These are phyloP conservation scores for Azemiops feae DNA, from an alignment of 2,113 vertebrate genomes.

Conservation along the genomic window DNA sequence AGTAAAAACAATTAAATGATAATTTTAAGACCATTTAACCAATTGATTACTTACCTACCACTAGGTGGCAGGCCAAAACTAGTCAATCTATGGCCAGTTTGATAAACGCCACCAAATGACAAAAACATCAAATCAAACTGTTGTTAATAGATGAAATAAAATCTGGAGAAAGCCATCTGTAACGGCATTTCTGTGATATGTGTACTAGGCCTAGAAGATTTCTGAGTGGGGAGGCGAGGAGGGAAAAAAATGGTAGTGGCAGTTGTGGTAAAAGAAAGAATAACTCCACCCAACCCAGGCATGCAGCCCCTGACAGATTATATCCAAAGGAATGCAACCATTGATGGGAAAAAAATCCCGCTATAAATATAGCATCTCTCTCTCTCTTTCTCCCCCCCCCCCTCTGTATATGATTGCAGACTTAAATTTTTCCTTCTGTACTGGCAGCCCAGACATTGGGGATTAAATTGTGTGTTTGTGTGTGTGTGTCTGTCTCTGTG, in stretches of 20 bases:
- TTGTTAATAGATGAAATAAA: neutral
- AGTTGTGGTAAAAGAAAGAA: neutral
- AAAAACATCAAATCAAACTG: neutral
- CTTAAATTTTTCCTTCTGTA: neutral
- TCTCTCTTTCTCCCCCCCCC: neutral
- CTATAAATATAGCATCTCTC: neutral
- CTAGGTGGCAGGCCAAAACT: constrained; percentile 38
- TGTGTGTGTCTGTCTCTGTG: neutral
- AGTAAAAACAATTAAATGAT: neutral
- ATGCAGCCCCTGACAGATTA: neutral
- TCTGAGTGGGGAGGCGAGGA: neutral
- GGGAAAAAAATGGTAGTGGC: neutral
- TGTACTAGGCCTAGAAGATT: neutral
- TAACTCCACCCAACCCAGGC: neutral
- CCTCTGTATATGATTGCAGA: neutral
- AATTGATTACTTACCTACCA: constrained; percentile 32
- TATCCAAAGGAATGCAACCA: neutral
- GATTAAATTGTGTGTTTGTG: neutral
- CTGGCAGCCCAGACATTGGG: neutral
- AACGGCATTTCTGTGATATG: neutral
- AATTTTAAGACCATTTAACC: neutral
- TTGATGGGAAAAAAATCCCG: neutral
- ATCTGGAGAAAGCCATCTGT: neutral
- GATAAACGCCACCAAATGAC: neutral
- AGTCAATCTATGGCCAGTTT: neutral